A percentile compares a stretch with the other conserved stretches of the same genome.
These are phyloP conservation scores for Cephus pygmeus DNA, from an alignment of 2,888 invertebrate genomes.

Conservation along the genomic window DNA sequence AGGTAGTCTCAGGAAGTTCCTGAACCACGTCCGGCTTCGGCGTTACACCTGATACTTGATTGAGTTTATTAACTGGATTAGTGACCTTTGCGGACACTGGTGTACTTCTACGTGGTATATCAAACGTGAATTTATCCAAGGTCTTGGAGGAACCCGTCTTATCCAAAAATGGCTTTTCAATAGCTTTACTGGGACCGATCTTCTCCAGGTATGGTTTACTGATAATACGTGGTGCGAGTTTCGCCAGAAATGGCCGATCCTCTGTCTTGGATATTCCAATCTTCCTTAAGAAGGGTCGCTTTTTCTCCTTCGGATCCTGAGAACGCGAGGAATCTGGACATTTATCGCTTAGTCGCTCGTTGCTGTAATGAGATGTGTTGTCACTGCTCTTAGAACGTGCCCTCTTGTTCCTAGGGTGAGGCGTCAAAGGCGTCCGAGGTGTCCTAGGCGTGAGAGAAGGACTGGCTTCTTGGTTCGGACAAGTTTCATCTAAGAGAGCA, in stretches of 20 bases:
- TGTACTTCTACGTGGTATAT: conserved; percentile 30
- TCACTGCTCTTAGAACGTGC: conserved; percentile 63
- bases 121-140: conserved; percentile 58
- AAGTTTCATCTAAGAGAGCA: conserved; percentile 61
- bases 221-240: conserved; percentile 53
- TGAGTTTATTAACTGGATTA: background rate
- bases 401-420: conserved; percentile 53
- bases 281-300: conserved; percentile 58
- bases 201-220: conserved; percentile 61
- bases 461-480: conserved; percentile 58
- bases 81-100: background rate
- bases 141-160: conserved; percentile 60
- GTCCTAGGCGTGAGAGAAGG: conserved; percentile 59
- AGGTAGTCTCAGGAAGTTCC: background rate
- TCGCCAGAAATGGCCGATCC: conserved; percentile 57
- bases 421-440: conserved; percentile 58
- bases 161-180: conserved; percentile 59
- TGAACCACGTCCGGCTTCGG: background rate
- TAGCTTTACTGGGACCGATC: conserved; percentile 59
- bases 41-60: background rate
- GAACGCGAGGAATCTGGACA: conserved; percentile 38
- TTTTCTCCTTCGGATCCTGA: conserved; percentile 42
- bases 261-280: conserved; percentile 62
- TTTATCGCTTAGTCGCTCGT: conserved; percentile 53
- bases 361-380: conserved; percentile 60